Conservation (phyloP, 2,113 vertebrate species). For the Mustela nigripes region DNA sequence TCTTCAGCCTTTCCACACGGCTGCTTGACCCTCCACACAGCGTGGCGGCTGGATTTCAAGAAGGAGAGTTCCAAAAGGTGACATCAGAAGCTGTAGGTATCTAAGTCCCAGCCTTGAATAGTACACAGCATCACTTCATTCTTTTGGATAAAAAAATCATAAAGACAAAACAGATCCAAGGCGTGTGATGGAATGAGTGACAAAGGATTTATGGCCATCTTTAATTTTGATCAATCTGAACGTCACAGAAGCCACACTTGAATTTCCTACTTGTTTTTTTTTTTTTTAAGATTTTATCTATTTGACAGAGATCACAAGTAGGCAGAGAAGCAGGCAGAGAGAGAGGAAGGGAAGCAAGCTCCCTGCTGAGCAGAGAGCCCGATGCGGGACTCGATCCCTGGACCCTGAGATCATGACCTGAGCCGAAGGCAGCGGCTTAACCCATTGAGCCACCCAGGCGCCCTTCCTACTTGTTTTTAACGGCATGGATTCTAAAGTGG, state of each 20-base stretch:
- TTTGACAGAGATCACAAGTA: too few species aligned
- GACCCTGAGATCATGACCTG: too few species aligned
- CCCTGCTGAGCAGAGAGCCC: too few species aligned
- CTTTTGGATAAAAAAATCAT: not conserved
- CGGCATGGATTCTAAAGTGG: not conserved
- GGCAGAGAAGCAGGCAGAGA: too few species aligned
- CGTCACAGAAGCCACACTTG: not conserved
- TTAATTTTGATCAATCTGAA: not conserved
- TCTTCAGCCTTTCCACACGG: not conserved
- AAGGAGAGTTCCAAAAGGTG: not conserved
- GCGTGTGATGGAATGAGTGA: not conserved
- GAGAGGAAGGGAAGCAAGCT: too few species aligned
- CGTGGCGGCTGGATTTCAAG: not conserved
- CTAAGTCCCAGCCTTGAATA: not conserved
- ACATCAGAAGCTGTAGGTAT: not conserved
- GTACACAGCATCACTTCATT: not conserved
- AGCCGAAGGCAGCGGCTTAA: too few species aligned
- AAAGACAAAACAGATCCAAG: not conserved
- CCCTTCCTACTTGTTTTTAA: not conserved
- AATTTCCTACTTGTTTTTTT: not conserved
- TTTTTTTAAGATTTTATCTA: too few species aligned
- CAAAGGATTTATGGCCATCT: not conserved
- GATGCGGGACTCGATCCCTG: too few species aligned
- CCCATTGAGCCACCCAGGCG: too few species aligned
- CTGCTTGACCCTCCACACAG: not conserved